Evolutionary conservation across 1,140 invertebrate genomes (phyloP).

Genomic region (Tribolium castaneum): DNA sequence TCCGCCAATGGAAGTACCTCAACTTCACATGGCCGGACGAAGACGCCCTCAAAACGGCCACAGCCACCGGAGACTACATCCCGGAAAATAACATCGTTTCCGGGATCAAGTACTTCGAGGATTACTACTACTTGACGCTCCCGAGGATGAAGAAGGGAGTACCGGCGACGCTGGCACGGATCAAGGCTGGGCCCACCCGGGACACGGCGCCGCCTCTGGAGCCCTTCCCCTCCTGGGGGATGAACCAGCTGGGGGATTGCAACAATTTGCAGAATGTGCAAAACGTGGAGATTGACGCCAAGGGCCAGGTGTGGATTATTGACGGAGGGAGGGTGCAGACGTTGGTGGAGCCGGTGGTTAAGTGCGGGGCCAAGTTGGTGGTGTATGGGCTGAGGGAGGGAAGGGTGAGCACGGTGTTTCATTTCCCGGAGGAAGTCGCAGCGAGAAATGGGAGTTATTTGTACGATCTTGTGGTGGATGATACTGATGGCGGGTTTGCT

Average conservation of each 20-base stretch:
- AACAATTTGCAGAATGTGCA: constrained; percentile 76
- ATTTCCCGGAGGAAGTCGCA: constrained; percentile 68
- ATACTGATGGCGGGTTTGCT: constrained; percentile 73
- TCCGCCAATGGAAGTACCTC: constrained; percentile 60
- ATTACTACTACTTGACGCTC: constrained; percentile 72
- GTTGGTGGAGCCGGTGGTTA: constrained; percentile 57
- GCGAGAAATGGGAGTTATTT: constrained; percentile 68
- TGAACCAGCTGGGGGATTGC: constrained; percentile 73
- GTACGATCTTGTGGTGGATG: constrained; percentile 77
- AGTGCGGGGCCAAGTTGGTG: constrained; percentile 74
- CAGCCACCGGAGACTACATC: constrained; percentile 67
- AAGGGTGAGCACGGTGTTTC: constrained; percentile 67
- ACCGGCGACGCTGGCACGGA: constrained; percentile 73
- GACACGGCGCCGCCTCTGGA: constrained; percentile 70
- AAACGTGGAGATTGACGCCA: constrained; percentile 74
- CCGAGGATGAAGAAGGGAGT: constrained; percentile 74
- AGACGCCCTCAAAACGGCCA: constrained; percentile 56
- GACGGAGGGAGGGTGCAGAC: constrained; percentile 72
- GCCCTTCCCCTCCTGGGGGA: constrained; percentile 77
- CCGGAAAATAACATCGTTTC: constrained; percentile 72
- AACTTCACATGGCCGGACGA: constrained; percentile 60
- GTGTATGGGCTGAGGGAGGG: constrained; percentile 71
- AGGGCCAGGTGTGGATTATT: constrained; percentile 77
- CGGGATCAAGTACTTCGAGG: constrained; percentile 73
- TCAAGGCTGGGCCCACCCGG: constrained; percentile 65